Evolutionary conservation across 2,113 vertebrate genomes (phyloP).

Genomic region (Oryzias melastigma): DNA sequence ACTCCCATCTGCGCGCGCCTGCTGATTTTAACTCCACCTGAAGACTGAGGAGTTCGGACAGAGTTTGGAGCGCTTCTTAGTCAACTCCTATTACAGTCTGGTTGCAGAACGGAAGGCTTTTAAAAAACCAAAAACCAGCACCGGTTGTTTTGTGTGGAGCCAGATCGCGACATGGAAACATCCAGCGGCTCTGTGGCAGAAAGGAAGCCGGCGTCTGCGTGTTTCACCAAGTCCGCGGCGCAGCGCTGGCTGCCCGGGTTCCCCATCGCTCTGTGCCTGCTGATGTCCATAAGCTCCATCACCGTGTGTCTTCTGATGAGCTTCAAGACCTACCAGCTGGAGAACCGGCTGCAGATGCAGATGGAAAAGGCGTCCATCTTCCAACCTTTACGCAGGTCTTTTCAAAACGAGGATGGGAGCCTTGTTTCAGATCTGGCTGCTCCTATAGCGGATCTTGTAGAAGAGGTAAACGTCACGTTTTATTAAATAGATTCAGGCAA

Average conservation of each 20-base stretch:
- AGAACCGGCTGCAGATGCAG: slow-evolving; percentile 83
- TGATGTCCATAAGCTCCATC: slow-evolving; percentile 80
- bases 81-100: not conserved
- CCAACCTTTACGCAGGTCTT: slow-evolving; percentile 45
- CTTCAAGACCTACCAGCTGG: slow-evolving; percentile 83
- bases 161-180: slow-evolving; percentile 65
- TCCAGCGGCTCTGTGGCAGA: slow-evolving; percentile 41
- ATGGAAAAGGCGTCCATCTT: slow-evolving; percentile 62
- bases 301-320: slow-evolving; percentile 85
- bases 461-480: slow-evolving; percentile 77
- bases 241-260: slow-evolving; percentile 65
- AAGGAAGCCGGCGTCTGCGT: slow-evolving; percentile 56
- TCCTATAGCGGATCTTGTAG: slow-evolving; percentile 80
- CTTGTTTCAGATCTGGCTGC: slow-evolving; percentile 77
- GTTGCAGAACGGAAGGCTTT: not conserved
- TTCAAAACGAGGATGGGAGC: slow-evolving; percentile 67
- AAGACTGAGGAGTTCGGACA: too few species aligned
- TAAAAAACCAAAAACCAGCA: not conserved
- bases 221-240: slow-evolving; percentile 43
- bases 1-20: slow-evolving; percentile 26
- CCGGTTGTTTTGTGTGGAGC: slow-evolving; percentile 8
- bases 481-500: not conserved
- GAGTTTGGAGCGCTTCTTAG: too few species aligned
- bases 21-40: too few species aligned
- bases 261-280: slow-evolving; percentile 75